Conservation (phyloP, 2,797 vertebrate species). For the Sebastes variabilis region DNA sequence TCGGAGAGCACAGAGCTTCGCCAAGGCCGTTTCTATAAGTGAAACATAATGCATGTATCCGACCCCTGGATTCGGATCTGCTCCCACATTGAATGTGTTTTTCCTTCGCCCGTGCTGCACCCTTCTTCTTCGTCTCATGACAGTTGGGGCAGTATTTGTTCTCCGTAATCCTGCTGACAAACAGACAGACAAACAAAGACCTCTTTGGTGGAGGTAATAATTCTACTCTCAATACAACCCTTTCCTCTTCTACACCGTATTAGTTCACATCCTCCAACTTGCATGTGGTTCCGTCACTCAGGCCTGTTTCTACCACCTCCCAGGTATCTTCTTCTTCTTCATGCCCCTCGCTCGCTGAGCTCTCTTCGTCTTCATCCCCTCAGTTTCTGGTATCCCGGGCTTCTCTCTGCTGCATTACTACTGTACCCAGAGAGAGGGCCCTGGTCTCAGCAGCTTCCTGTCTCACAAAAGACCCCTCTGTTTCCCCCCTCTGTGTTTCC, state of each 20-base stretch:
- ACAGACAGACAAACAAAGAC: not conserved
- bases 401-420: slow-evolving; percentile 42
- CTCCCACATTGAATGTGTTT: too few species aligned
- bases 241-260: not conserved
- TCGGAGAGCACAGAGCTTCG: too few species aligned
- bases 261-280: not conserved
- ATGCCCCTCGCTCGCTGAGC: not conserved
- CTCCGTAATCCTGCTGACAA: not conserved
- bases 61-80: too few species aligned
- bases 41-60: too few species aligned
- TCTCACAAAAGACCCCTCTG: slow-evolving; percentile 82
- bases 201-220: too few species aligned
- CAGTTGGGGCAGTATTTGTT: not conserved
- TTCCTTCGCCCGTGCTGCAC: not conserved
- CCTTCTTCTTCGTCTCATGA: not conserved
- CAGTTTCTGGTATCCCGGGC: slow-evolving; percentile 35
- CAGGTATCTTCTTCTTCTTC: not conserved
- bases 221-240: not conserved
- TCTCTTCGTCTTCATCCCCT: slow-evolving; percentile 11
- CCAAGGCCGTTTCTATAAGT: too few species aligned
- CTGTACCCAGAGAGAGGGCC: slow-evolving; percentile 63
- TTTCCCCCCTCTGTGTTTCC: slow-evolving; percentile 70
- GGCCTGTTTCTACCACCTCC: not conserved
- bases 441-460: slow-evolving; percentile 70
- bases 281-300: not conserved